Base-by-base conservation (phyloP, 2,888 invertebrate species). In the Latrodectus hesperus region DNA sequence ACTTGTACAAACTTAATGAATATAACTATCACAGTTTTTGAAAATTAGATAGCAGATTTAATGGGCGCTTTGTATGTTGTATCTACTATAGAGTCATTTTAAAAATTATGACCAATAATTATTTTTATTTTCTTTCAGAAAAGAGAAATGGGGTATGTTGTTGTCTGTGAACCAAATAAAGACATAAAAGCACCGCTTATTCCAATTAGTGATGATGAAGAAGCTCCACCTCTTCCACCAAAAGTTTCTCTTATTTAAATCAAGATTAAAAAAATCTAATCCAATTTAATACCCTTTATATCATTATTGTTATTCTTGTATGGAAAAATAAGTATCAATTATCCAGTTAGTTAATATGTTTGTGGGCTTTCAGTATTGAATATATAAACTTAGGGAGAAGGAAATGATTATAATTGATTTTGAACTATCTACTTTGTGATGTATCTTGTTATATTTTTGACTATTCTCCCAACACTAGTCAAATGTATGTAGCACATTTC, bases 201-300 rank as follows among this genome's bases (percentile, higher is more conserved):
- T 14, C 86, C 86, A n/a, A 49, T 87, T 6, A 68, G 72, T n/a
- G 79, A 86, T 22, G 49, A 38, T 38, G 88, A 84, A 75, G 85
- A 89, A 74, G 89, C 89, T 16, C 85, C 85, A 17, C 89, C 89
- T 16, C 49, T 89, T 9, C 87, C 87, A 65, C 86, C 84, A 11
- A 86, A 87, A 82, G 74, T 79, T 55, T 76, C 83, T 12, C 88
- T 84, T 14, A 88, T 88, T 64, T 88, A 77, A 83, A 83, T 38
- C 14, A 60, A n/a, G 12, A 17, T 16, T 49, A 16, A 17, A 51
- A 26, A 51, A 38, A n/a, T 22, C 65, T 77, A 51, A 72, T 80
- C 26, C 64, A 22, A 80, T 65, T 76, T 49, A 75, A 71, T 70
- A 72, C 67, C 65, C 64, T 51, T 67, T 74, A 51, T 80, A 51